Evolutionary conservation across 2,797 vertebrate species (phyloP), one percentile per base, ranked within the genome.

Genomic region (Rallus crepitans): DNA sequence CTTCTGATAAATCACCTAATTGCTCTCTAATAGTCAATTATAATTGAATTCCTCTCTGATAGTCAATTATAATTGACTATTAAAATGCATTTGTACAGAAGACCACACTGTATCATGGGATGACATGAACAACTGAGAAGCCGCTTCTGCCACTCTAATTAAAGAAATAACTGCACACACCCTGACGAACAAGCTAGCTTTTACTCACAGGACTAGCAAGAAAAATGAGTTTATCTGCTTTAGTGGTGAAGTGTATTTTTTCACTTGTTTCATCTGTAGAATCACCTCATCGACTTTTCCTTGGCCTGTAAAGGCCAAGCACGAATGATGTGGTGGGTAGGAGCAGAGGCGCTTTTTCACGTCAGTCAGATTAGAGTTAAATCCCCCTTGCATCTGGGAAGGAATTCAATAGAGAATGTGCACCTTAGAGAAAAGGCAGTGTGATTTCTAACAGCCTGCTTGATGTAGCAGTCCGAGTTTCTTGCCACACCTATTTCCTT

Each of bases 281-380:
- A 71, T 81, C 73, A 90, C 40, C 42, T 78, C 71, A 83, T 47
- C 88, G 85, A 89, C 87, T 84, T 94, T 78, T 94, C 60, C 76
- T 76, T 55, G 61, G 61, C 65, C 91, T 75, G 19, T 27, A 92
- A 94, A 96, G 56, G 73, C 73, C 86, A 84, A 91, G 57, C 53
- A 90, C 17, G 3, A 73, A 68, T 6, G 37, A 90, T 55, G 68
- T 11, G 14, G 79, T 37, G 48, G 63, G 28, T 73, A 9, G 30
- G 4, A 71, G 37, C 68, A 82, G 37, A 82, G 56, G 35, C 35
- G 35, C 63, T 87, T 64, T 59, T 27, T 93, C 73, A 61, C 6
- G 40, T 89, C 83, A 79, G 40, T 47, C 90, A 82, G 87, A 80
- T 73, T 23, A 73, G 59, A 82, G 52, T 70, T 87, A 89, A 94